Conservation (phyloP, 2,888 invertebrate species). For the Ormia ochracea region DNA sequence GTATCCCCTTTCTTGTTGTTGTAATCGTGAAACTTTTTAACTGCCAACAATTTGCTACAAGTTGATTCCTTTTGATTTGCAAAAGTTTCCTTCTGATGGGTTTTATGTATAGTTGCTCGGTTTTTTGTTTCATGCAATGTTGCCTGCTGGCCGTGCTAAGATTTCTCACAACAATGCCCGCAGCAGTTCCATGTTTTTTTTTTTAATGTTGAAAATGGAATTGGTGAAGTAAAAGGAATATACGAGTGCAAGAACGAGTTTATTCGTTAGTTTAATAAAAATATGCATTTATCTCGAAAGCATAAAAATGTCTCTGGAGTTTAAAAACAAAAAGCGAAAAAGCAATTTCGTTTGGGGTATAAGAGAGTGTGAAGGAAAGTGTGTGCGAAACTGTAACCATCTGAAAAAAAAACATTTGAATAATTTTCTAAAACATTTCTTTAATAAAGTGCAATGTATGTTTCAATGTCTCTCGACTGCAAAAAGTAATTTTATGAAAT, state of each 20-base stretch:
- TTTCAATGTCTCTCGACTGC: too few relatives aligned
- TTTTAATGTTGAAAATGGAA: background rate
- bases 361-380: too few relatives aligned
- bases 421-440: too few relatives aligned
- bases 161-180: background rate
- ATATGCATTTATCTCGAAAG: background rate
- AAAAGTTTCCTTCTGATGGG: background rate
- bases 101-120: background rate
- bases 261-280: background rate
- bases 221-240: background rate
- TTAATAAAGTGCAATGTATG: too few relatives aligned
- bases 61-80: slow-evolving; percentile 40
- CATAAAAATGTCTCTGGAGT: slow-evolving; percentile 3
- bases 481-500: too few relatives aligned
- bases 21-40: slow-evolving; percentile 42
- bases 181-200: background rate
- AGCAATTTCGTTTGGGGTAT: too few relatives aligned
- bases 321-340: too few relatives aligned
- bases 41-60: slow-evolving; percentile 47
- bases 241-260: background rate
- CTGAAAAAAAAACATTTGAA: too few relatives aligned
- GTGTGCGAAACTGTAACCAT: too few relatives aligned
- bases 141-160: background rate
- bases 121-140: background rate
- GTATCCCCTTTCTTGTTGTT: background rate